Base-by-base conservation (phyloP, 2,797 vertebrate genomes). In the Ambastaia sidthimunki region DNA sequence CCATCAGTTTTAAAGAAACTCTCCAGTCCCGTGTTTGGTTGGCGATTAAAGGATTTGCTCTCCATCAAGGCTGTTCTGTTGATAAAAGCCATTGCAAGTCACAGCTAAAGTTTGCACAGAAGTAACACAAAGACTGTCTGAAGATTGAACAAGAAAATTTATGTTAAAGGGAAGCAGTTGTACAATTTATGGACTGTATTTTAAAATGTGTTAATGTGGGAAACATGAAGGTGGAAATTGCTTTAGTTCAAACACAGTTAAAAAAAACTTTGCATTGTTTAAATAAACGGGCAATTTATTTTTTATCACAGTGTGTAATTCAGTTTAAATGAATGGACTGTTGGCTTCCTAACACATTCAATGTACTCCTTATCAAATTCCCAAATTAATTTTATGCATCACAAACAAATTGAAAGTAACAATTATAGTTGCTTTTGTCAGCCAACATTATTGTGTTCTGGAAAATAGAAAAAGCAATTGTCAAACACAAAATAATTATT, bases 301-400 rank as follows among this genome's bases (percentile, higher is more conserved):
- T 73, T 47, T 28, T 67, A 71, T 62, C 48, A 47, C 1, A 5
- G 19, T 28, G 18, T 70, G 55, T 52, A 63, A 70, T 63, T 69
- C 44, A 63, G 11, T 68, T 68, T 60, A 60, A 76, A 77, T 67
- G 13, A 66, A 77, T 52, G 62, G 52, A 23, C 13, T 54, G 73
- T 19, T 63, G 54, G 69, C 71, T 77, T 66, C 18, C 47, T 72
- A 34, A 76, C 60, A 59, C 55, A 74, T 54, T 68, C 41, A 54
- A 66, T 66, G 60, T 47, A 31, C 63, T 37, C 25, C 73, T 68
- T 69, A 83, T 77, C 48, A 59, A 78, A 66, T 21, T 71, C 48
- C 21, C 48, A 55, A 65, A 78, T 66, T 81, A 18, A 84, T 81
- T 81, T 81, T 81, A 78, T 12, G 55, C 63, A 80, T 77, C 63